Conservation (phyloP, 2,113 vertebrate species). For the Pseudopipra pipra region DNA sequence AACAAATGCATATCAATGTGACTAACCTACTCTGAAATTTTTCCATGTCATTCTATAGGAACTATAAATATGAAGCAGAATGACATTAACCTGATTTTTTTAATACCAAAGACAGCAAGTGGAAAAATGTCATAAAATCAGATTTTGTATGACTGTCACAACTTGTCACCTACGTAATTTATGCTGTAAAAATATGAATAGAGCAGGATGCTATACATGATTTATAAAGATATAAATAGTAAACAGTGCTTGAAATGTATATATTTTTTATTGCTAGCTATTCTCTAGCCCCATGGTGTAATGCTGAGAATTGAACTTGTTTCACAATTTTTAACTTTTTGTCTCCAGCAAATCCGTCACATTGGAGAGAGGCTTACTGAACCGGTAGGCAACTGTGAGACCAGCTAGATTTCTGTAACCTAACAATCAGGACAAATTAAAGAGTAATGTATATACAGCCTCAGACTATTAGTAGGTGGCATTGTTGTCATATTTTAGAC, state of each 20-base stretch:
- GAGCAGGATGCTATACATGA: slow-evolving; percentile 37
- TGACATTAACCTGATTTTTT: slow-evolving; percentile 30
- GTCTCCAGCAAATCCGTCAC: not conserved
- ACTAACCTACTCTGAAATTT: not conserved
- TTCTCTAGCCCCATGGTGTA: not conserved
- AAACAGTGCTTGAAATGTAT: slow-evolving; percentile 48
- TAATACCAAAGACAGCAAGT: slow-evolving; percentile 2
- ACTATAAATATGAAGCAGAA: not conserved
- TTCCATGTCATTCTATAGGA: not conserved
- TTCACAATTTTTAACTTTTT: slow-evolving; percentile 8
- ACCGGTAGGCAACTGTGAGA: not conserved
- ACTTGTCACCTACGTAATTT: slow-evolving; percentile 57
- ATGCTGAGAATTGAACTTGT: slow-evolving; percentile 3
- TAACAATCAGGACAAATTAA: not conserved
- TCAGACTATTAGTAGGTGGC: not conserved
- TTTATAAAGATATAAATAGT: slow-evolving; percentile 65
- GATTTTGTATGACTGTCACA: slow-evolving; percentile 57
- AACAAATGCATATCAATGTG: not conserved
- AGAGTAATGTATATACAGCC: not conserved
- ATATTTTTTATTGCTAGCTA: slow-evolving; percentile 10
- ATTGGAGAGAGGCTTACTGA: not conserved
- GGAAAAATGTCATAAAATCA: slow-evolving; percentile 46
- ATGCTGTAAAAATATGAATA: slow-evolving; percentile 60
- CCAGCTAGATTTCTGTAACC: not conserved
- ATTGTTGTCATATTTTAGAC: not conserved